These are phyloP conservation scores for Sebastes baramenuke DNA, from an alignment of 2,797 vertebrate species.

Conservation along the genomic window DNA sequence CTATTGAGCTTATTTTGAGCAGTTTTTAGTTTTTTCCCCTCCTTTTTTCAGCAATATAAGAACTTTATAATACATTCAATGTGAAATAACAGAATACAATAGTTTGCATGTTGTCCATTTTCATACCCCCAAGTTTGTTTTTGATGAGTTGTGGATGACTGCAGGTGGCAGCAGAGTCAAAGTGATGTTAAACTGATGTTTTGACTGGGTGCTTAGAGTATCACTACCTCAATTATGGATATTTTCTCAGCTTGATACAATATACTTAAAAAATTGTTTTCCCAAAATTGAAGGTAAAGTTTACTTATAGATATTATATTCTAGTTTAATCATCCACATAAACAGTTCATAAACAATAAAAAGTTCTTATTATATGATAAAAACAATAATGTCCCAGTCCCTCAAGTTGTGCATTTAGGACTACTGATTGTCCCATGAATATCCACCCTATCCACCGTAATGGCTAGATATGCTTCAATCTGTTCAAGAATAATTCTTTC, in stretches of 20 bases:
- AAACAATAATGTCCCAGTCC: not conserved
- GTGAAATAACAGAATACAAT: too few species aligned
- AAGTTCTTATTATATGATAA: not conserved
- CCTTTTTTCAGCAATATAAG: too few species aligned
- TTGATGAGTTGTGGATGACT: not conserved
- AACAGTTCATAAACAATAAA: not conserved
- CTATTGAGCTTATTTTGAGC: not conserved
- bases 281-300: not conserved
- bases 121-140: not conserved
- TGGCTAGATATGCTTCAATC: not conserved
- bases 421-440: not conserved
- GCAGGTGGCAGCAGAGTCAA: conserved; percentile 34
- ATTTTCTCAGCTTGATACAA: not conserved
- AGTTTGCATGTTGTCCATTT: too few species aligned
- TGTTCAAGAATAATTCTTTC: not conserved
- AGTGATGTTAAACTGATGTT: not conserved
- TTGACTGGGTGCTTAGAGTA: not conserved
- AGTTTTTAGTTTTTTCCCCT: not conserved
- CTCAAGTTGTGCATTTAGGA: not conserved
- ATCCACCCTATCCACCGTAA: not conserved
- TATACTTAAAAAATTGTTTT: not conserved
- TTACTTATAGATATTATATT: not conserved
- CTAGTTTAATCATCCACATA: not conserved
- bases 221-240: not conserved
- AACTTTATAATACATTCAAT: too few species aligned